These are phyloP conservation scores for Trachurus trachurus DNA, from an alignment of 2,797 vertebrate genomes.

Conservation along the genomic window DNA sequence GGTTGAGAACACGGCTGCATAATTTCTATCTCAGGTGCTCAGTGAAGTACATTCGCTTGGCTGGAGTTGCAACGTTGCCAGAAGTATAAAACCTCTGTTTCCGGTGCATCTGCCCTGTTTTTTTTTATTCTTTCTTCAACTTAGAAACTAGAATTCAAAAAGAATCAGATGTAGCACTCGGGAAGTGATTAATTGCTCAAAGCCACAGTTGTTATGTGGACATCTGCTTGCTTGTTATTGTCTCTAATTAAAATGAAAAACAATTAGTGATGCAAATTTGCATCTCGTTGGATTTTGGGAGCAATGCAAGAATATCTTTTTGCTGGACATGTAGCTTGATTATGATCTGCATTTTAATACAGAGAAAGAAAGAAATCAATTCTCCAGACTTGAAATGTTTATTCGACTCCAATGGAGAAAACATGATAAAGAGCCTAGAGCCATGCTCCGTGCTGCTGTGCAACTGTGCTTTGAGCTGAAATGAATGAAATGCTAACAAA, in stretches of 20 bases:
- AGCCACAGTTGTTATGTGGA: slow-evolving; percentile 63
- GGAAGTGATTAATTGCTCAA: slow-evolving; percentile 71
- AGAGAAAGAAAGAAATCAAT: not conserved
- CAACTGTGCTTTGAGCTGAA: not conserved
- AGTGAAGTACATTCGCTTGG: slow-evolving; percentile 50
- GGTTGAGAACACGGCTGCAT: slow-evolving; percentile 39
- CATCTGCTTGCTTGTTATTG: slow-evolving; percentile 71
- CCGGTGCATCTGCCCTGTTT: slow-evolving; percentile 66
- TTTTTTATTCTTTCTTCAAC: not conserved
- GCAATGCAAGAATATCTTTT: slow-evolving; percentile 20
- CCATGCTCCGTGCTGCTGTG: not conserved
- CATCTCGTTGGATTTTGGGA: slow-evolving; percentile 34
- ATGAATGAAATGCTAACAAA: not conserved
- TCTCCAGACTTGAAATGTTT: not conserved
- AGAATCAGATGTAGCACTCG: slow-evolving; percentile 54
- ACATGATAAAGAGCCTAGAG: not conserved
- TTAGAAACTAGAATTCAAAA: slow-evolving; percentile 49
- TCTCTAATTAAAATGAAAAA: slow-evolving; percentile 77
- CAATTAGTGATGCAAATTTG: slow-evolving; percentile 65
- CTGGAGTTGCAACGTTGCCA: slow-evolving; percentile 31
- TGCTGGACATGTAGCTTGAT: slow-evolving; percentile 11
- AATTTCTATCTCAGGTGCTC: slow-evolving; percentile 58
- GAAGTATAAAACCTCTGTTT: slow-evolving; percentile 49
- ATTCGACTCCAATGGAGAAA: not conserved
- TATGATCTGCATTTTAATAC: slow-evolving; percentile 21